Evolutionary conservation across 2,113 vertebrate species (phyloP), one percentile per base, ranked within the genome.

Genomic region (Calypte anna): DNA sequence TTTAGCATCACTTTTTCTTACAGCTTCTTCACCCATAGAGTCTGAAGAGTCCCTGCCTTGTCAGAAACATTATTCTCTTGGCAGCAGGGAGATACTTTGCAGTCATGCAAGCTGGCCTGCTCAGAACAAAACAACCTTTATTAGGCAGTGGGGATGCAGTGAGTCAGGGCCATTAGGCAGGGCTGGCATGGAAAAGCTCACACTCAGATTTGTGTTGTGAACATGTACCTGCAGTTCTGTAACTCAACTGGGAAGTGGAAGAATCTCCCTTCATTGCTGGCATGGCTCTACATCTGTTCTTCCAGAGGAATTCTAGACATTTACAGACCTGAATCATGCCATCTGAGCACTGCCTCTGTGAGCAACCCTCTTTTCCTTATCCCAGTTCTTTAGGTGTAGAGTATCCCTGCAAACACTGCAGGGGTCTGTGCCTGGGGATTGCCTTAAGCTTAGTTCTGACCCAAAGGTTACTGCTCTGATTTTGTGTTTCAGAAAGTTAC

Each of bases 71-170:
- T 67, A 76, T 70, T 83, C 54, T 92, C n/a, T 76, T 64, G 84
- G 62, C 64, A 91, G 53, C 48, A 75, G 81, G 72, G 38, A 77
- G 38, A 28, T 79, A 36, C 58, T 82, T 90, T 90, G 43, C 64
- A 9, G 12, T 68, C 51, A 57, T 43, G 10, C 20, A 90, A 80
- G 30, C n/a, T 64, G 82, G 51, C 27, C 25, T 83, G 54, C 84
- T 81, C 50, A 33, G 62, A 91, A 61, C 36, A 78, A 82, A 87
- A 22, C n/a, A 57, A 20, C 12, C 14, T 64, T 74, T 63, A 28
- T 67, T 31, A 67, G 55, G 36, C 53, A 53, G 13, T 18, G 28
- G 51, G 33, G 28, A 17, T 80, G 67, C 24, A 50, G 50, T 61
- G 79, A 28, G 40, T 43, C 23, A 40, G 67, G 44, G 55, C 51